Percentiles rank a stretch among this genome's conserved stretches.
phyloP scores from a whole-genome alignment of 1,140 invertebrate species.

The Frieseomelitta varia region DNA sequence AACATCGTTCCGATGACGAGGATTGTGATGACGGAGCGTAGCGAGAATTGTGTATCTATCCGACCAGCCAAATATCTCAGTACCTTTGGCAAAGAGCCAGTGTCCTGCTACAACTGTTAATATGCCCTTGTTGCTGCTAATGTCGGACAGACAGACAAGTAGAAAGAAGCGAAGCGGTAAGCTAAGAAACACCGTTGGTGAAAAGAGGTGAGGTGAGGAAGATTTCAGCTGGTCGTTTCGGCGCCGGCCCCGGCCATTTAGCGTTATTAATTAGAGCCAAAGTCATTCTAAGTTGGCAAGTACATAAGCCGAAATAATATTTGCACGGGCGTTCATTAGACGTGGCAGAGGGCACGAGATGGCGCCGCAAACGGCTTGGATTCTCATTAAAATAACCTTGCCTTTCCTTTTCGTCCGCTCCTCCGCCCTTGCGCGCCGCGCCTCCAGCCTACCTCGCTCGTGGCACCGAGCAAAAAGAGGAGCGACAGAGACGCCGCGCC shows the following conservation, averaged over 20 bases:
- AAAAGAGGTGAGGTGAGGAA: slow-evolving; percentile 37
- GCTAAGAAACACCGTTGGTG: neutral
- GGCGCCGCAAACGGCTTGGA: slow-evolving; percentile 78
- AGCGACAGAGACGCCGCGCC: neutral
- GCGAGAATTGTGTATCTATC: neutral
- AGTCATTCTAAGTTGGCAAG: slow-evolving; percentile 80
- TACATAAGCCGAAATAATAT: slow-evolving; percentile 82
- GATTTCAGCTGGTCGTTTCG: slow-evolving; percentile 28
- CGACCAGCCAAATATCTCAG: neutral
- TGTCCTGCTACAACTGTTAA: too few species aligned
- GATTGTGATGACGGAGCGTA: too few species aligned
- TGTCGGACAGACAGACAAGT: too few species aligned
- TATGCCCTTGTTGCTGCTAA: too few species aligned
- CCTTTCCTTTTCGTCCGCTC: slow-evolving; percentile 67
- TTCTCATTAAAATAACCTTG: slow-evolving; percentile 81
- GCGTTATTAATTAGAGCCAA: slow-evolving; percentile 81
- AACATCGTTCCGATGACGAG: neutral
- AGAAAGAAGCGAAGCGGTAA: neutral
- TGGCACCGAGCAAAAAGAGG: neutral
- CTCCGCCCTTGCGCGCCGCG: neutral
- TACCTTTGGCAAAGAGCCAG: neutral
- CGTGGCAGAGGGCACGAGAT: slow-evolving; percentile 61
- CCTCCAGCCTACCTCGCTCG: slow-evolving; percentile 19
- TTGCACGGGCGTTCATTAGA: slow-evolving; percentile 81
- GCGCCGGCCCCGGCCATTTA: slow-evolving; percentile 68